Evolutionary conservation across 2,888 invertebrate genomes (phyloP).

Genomic region (Pollenia angustigena): DNA sequence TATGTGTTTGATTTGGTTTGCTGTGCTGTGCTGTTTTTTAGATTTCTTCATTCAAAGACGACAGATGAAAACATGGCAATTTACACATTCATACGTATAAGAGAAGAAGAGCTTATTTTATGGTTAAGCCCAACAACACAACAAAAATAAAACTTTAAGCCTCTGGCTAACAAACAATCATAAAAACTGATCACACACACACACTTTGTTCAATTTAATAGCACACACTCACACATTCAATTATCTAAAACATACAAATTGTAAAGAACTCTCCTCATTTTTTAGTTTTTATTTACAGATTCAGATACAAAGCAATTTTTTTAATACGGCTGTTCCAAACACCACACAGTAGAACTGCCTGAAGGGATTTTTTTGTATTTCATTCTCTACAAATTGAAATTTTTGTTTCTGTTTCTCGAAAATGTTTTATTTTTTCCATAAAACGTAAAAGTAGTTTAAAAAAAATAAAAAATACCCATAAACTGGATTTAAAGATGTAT

Average conservation of each 20-base stretch:
- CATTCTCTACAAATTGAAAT: conserved; percentile 46
- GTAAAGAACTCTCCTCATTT: conserved; percentile 4
- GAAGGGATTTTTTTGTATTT: conserved; percentile 39
- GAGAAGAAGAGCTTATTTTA: neutral
- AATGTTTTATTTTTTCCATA: neutral
- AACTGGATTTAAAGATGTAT: conserved; percentile 46
- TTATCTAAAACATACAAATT: conserved; percentile 4
- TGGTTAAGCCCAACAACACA: neutral
- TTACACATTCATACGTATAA: neutral
- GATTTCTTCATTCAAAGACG: neutral
- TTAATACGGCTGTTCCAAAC: conserved; percentile 17
- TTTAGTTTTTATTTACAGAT: conserved; percentile 29
- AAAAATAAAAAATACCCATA: conserved; percentile 29
- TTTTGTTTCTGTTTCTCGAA: conserved; percentile 14
- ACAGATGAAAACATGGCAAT: neutral
- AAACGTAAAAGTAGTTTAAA: conserved; percentile 3
- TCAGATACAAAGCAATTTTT: conserved; percentile 4
- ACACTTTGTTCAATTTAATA: neutral
- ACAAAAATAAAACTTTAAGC: conserved; percentile 14
- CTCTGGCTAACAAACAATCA: conserved; percentile 13
- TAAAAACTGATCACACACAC: conserved; percentile 12
- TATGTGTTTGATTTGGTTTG: neutral
- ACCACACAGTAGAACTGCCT: conserved; percentile 38
- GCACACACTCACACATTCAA: neutral
- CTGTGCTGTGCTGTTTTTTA: neutral